phyloP scores from a whole-genome alignment of 1,140 invertebrate genomes.

The Pollicipes pollicipes region DNA sequence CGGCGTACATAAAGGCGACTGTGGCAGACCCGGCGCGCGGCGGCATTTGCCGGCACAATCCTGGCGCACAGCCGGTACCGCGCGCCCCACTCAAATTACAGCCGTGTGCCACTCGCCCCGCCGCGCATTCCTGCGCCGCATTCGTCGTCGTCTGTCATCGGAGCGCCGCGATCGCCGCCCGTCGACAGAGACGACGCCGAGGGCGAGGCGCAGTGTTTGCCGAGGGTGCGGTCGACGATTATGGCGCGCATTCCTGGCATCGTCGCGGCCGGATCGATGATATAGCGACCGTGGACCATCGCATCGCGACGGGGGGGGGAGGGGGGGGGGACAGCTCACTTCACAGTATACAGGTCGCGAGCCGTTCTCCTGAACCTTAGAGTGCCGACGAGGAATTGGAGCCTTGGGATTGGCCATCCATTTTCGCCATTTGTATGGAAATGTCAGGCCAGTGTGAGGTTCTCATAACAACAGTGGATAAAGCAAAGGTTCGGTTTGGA shows the following conservation, averaged over 20 bases:
- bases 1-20: background rate
- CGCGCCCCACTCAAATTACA: background rate
- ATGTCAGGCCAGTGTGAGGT: too few species aligned
- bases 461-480: too few species aligned
- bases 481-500: too few species aligned
- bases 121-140: background rate
- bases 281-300: too few species aligned
- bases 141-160: background rate
- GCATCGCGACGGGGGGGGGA: background rate
- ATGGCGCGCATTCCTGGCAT: background rate
- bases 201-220: background rate
- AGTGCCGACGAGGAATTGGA: too few species aligned
- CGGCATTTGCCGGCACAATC: background rate
- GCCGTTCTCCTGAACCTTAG: too few species aligned
- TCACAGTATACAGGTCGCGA: too few species aligned
- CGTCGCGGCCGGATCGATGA: background rate
- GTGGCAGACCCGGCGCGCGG: background rate
- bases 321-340: too few species aligned
- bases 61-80: background rate
- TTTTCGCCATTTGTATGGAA: too few species aligned
- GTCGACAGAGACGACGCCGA: background rate
- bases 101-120: background rate
- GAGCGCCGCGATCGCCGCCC: background rate
- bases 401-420: too few species aligned
- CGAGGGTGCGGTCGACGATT: background rate